Evolutionary conservation across 2,113 vertebrate genomes (phyloP).

Genomic region (Sclerurus mexicanus): DNA sequence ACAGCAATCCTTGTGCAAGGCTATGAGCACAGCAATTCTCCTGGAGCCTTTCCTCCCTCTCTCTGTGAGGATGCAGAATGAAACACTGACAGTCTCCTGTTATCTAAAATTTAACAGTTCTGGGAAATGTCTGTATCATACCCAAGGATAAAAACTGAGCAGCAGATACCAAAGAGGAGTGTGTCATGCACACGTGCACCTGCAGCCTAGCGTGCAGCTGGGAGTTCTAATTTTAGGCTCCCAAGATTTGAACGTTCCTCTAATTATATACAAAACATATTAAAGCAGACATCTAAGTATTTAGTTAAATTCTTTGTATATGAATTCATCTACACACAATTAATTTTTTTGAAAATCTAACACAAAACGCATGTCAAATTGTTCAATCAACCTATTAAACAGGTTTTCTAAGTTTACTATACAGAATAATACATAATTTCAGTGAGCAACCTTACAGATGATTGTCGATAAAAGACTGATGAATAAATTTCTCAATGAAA

Average conservation of each 20-base stretch:
- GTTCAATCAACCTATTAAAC: neutral
- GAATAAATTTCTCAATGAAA: neutral
- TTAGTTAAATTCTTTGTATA: neutral
- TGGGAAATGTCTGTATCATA: neutral
- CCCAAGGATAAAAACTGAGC: neutral
- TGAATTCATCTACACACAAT: neutral
- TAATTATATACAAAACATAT: slow-evolving; percentile 41
- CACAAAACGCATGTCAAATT: neutral
- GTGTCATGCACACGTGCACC: slow-evolving; percentile 15
- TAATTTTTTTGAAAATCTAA: neutral
- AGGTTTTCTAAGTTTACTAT: neutral
- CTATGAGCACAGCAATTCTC: fast-evolving
- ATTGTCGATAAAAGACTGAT: neutral
- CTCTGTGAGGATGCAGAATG: neutral
- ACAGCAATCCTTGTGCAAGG: neutral
- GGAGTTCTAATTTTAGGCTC: slow-evolving; percentile 48
- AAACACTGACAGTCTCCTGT: neutral
- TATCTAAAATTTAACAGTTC: neutral
- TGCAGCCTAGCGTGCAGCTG: slow-evolving; percentile 31
- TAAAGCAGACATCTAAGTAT: slow-evolving; percentile 1
- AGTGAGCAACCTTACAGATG: neutral
- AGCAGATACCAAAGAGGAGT: neutral
- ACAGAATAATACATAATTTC: neutral
- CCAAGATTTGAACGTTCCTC: slow-evolving; percentile 32
- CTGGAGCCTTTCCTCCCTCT: neutral